Evolutionary conservation across 2,113 vertebrate genomes (phyloP), one percentile per base, ranked within the genome.

Genomic region (Lycaon pictus): DNA sequence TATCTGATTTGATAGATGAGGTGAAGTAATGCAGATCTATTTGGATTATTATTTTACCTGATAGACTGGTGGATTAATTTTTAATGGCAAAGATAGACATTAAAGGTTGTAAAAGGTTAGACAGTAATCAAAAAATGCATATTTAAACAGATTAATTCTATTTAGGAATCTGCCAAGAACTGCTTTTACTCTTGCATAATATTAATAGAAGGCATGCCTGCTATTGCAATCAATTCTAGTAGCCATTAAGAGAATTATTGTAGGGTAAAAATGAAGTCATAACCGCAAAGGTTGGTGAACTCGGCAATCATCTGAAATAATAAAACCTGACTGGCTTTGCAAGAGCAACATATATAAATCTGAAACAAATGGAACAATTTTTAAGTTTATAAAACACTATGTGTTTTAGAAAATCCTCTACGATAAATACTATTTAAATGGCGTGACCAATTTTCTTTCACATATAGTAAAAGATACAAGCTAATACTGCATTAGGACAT

Each of bases 91-190:
- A 98, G 98, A 97, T 97, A 98, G 98, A 98, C 97, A 98, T 97
- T 88, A 98, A 98, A 99, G 98, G 98, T 98, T 98, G 87, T 15
- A 98, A 93, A 98, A 99, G 98, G 98, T 98, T 98, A 99, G 92
- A 94, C 9, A 97, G 97, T 97, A 98, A 99, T 98, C 87, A 99
- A 98, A 98, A 98, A 98, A 98, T 98, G 98, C 98, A 98, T 98
- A 98, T 97, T 98, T 98, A 98, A 98, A 98, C 97, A 98, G 96
- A 98, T 48, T 43, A 97, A 98, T 98, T 90, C 87, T 95, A 98
- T 97, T 98, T 80, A 97, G 93, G 82, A 98, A 97, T 82, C 86
- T 97, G 96, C 88, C 96, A 98, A 98, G 93, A 97, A 98, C 77
- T 96, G 97, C 71, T 98, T 98, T 95, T 95, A 67, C 1, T 98